phyloP scores from a whole-genome alignment of 2,797 vertebrate species.

The Discoglossus pictus region DNA sequence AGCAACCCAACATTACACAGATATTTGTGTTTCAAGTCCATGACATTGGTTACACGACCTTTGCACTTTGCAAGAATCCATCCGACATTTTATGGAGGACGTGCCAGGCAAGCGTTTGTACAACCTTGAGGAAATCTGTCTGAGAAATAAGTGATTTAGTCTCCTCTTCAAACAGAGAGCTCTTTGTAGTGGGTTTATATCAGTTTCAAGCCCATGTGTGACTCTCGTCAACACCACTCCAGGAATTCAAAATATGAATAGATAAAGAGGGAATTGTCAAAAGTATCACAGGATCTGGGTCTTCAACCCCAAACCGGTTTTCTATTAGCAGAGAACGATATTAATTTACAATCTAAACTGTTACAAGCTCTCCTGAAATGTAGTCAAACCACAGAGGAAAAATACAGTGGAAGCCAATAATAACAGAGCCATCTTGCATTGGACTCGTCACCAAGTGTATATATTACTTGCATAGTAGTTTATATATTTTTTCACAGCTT shows the following conservation, averaged over 20 bases:
- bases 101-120: slow-evolving; percentile 27
- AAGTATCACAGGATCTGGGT: slow-evolving; percentile 8
- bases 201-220: slow-evolving; percentile 42
- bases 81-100: slow-evolving; percentile 22
- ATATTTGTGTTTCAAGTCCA: slow-evolving; percentile 31
- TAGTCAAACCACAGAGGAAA: slow-evolving; percentile 1
- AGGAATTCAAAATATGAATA: slow-evolving; percentile 41
- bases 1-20: slow-evolving; percentile 27
- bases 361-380: background rate
- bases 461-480: background rate
- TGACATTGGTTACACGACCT: slow-evolving; percentile 47
- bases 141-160: slow-evolving; percentile 26
- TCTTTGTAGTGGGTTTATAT: slow-evolving; percentile 31
- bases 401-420: background rate
- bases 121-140: slow-evolving; percentile 35
- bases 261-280: slow-evolving; percentile 43
- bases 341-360: slow-evolving; percentile 20
- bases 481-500: too few species aligned
- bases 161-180: slow-evolving; percentile 18
- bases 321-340: slow-evolving; percentile 23
- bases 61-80: slow-evolving; percentile 45
- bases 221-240: slow-evolving; percentile 40
- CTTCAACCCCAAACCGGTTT: background rate
- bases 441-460: slow-evolving; percentile 1
- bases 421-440: slow-evolving; percentile 3